phyloP scores from a whole-genome alignment of 2,797 vertebrate genomes.

The Ibycter americanus region DNA sequence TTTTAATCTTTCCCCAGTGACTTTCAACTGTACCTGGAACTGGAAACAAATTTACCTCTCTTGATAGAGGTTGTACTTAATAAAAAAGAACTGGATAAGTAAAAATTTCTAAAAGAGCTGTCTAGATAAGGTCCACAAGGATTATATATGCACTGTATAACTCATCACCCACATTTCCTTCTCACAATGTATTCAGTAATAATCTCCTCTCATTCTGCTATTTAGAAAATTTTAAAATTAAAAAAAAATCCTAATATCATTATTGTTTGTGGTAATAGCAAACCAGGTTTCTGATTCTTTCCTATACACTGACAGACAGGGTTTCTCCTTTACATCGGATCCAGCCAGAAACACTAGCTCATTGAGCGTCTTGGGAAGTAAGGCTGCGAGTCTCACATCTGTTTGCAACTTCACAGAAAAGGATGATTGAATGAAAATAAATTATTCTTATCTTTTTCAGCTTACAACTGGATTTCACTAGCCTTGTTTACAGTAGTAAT shows the following conservation, averaged over 20 bases:
- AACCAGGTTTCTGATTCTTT: neutral
- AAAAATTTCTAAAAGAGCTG: neutral
- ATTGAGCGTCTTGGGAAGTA: neutral
- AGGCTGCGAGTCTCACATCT: neutral
- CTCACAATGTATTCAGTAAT: fast-evolving
- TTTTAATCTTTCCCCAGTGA: neutral
- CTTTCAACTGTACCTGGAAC: neutral
- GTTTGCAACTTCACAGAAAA: neutral
- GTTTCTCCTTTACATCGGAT: neutral
- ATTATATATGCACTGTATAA: neutral
- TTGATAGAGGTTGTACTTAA: neutral
- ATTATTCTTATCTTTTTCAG: neutral
- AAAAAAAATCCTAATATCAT: neutral
- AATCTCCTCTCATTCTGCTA: neutral
- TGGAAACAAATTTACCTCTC: neutral
- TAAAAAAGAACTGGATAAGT: neutral
- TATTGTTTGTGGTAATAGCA: neutral
- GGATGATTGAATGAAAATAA: neutral
- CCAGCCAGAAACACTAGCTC: neutral
- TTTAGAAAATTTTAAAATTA: neutral
- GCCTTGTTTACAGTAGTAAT: neutral
- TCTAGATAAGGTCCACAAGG: neutral
- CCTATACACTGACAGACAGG: neutral
- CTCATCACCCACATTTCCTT: neutral
- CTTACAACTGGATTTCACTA: neutral